Conservation (phyloP, 2,797 vertebrate species). For the Crocidura indochinensis region DNA sequence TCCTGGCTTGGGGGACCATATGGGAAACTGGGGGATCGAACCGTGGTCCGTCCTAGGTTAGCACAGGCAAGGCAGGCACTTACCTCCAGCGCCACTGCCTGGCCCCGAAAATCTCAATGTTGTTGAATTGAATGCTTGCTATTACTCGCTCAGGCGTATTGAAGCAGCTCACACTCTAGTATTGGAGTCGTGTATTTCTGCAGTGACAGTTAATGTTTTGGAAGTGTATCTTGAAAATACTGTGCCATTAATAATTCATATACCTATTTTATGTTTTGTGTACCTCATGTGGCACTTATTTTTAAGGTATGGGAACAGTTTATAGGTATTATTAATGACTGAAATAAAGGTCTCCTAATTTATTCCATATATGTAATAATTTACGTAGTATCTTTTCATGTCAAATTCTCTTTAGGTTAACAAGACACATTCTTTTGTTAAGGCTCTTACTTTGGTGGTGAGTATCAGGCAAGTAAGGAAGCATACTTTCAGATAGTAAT, state of each 20-base stretch:
- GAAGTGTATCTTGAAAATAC: conserved; percentile 47
- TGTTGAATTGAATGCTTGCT: conserved; percentile 29
- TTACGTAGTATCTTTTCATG: conserved; percentile 18
- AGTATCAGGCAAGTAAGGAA: conserved; percentile 6
- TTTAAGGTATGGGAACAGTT: conserved; percentile 4
- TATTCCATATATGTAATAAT: conserved; percentile 11
- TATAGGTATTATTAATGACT: conserved; percentile 33
- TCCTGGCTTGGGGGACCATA: too few species aligned
- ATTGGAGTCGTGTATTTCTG: conserved; percentile 16
- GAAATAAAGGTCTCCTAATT: conserved; percentile 14
- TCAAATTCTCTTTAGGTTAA: conserved; percentile 53
- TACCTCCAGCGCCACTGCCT: too few species aligned
- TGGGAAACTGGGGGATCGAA: too few species aligned
- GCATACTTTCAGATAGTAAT: conserved; percentile 23
- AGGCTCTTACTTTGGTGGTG: conserved; percentile 40
- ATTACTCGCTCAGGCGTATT: background rate
- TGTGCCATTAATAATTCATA: conserved; percentile 3
- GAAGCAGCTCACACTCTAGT: conserved; percentile 30
- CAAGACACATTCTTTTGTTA: conserved; percentile 28
- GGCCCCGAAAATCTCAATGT: background rate
- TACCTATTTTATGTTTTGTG: conserved; percentile 50
- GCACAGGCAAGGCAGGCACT: too few species aligned
- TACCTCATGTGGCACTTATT: too few species aligned
- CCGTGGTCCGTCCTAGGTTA: too few species aligned
- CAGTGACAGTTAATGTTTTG: conserved; percentile 1